Evolutionary conservation across 2,797 vertebrate species (phyloP), one percentile per base, ranked within the genome.

Genomic region (Nannoperca obscura): DNA sequence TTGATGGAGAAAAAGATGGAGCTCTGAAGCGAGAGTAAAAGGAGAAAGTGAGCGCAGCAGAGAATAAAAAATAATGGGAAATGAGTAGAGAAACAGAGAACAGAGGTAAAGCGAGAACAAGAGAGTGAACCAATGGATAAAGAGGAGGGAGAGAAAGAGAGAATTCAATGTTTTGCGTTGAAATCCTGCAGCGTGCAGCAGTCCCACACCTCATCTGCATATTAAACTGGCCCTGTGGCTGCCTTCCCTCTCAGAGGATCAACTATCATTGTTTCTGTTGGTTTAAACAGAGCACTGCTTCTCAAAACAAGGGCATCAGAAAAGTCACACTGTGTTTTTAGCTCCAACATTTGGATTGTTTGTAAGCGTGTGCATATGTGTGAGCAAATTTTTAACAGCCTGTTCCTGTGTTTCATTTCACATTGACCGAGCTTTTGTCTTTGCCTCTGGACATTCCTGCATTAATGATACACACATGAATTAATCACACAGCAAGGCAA

Each of bases 381-480:
- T 52, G 76, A 24, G 14, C 63, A 36, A 14, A 86, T 87, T 87
- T 10, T 79, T 60, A 84, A 64, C 80, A 81, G 69, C 71, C 76
- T 34, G 54, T 73, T 72, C 74, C 77, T 55, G 66, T 81, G 86
- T 91, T 91, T 89, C 74, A 72, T 91, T 90, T 91, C 88, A 83
- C 88, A 79, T 90, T 93, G 93, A 92, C 91, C 88, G 83, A 86
- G 90, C 92, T 89, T 94, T 94, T 93, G 93, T 93, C 91, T 93
- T 94, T 93, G 93, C 93, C 93, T 84, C 85, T 88, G 92, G 93
- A 93, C 90, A 93, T 94, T 81, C 84, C 83, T 93, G 92, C 91
- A 94, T 94, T 94, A 94, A 93, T 94, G 92, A 94, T 92, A 90
- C 90, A 93, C 88, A 89, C 93, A 92, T 93, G 92, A 94, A 94